Conservation (phyloP, 2,797 vertebrate genomes). For the Microctenopoma lineatum region DNA sequence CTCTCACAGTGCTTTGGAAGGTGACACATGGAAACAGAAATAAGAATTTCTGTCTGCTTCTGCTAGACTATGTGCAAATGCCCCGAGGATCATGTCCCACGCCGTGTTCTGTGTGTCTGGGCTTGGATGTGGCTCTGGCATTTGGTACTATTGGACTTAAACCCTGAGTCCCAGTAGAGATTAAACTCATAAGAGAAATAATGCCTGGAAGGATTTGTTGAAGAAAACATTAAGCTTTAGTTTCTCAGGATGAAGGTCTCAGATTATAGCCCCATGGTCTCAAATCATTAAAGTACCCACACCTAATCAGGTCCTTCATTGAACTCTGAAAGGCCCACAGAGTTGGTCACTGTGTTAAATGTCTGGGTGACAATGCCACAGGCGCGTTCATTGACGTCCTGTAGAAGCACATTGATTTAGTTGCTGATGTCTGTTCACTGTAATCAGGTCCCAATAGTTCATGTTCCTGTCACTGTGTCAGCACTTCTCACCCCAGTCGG, state of each 20-base stretch:
- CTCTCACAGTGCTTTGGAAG: background rate
- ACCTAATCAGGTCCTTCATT: constrained; percentile 9
- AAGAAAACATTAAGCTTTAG: background rate
- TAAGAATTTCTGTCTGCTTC: too few relatives aligned
- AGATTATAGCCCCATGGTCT: constrained; percentile 13
- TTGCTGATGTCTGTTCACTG: constrained; percentile 36
- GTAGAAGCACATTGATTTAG: constrained; percentile 61
- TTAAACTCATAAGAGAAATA: too few relatives aligned
- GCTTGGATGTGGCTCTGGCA: too few relatives aligned
- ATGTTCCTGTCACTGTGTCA: constrained; percentile 36
- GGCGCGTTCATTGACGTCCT: constrained; percentile 62
- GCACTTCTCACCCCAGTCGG: background rate
- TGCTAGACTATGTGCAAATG: too few relatives aligned
- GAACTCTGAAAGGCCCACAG: constrained; percentile 18
- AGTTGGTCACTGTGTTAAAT: constrained; percentile 39
- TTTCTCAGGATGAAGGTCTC: background rate
- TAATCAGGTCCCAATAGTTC: constrained; percentile 32
- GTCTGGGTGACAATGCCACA: constrained; percentile 32
- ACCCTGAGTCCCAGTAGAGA: too few relatives aligned
- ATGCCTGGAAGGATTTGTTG: background rate
- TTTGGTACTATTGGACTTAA: background rate
- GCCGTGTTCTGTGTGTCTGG: too few relatives aligned
- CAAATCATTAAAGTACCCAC: constrained; percentile 15
- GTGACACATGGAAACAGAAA: background rate
- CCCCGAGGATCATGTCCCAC: too few relatives aligned